A percentile compares a stretch with the other conserved stretches of the same genome.
These are phyloP conservation scores for Rhyzopertha dominica DNA, from an alignment of 1,140 invertebrate genomes.

Conservation along the genomic window DNA sequence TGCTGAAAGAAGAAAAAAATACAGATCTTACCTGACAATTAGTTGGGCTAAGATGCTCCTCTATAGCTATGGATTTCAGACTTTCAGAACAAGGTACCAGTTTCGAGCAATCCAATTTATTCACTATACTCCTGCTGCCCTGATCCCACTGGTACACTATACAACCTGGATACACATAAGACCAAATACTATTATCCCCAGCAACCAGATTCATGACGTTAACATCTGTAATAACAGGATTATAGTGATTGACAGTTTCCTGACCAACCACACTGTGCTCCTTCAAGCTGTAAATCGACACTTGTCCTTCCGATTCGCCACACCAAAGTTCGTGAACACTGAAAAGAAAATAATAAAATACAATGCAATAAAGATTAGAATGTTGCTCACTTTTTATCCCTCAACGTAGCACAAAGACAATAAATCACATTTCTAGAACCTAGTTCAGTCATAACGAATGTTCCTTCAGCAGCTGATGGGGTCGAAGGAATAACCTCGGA, in stretches of 20 bases:
- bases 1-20: no score
- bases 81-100: slow-evolving; percentile 87
- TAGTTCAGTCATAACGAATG: slow-evolving; percentile 72
- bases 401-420: slow-evolving; percentile 51
- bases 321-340: slow-evolving; percentile 67
- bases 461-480: slow-evolving; percentile 60
- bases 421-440: slow-evolving; percentile 60
- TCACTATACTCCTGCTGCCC: slow-evolving; percentile 58
- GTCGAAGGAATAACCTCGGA: slow-evolving; percentile 56
- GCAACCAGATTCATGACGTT: slow-evolving; percentile 60
- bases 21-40: slow-evolving; percentile 72
- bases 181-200: slow-evolving; percentile 62
- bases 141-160: slow-evolving; percentile 82
- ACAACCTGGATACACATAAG: slow-evolving; percentile 75
- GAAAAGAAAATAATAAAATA: slow-evolving; percentile 20
- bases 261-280: slow-evolving; percentile 57
- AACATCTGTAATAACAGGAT: slow-evolving; percentile 53
- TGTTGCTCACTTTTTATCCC: no score
- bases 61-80: slow-evolving; percentile 84
- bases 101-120: slow-evolving; percentile 87
- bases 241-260: slow-evolving; percentile 56
- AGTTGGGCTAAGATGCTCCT: slow-evolving; percentile 76
- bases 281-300: slow-evolving; percentile 60
- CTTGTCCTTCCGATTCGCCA: slow-evolving; percentile 67
- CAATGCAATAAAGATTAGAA: slow-evolving; percentile 8